phyloP scores from a whole-genome alignment of 1,140 invertebrate species.

The Listronotus bonariensis region DNA sequence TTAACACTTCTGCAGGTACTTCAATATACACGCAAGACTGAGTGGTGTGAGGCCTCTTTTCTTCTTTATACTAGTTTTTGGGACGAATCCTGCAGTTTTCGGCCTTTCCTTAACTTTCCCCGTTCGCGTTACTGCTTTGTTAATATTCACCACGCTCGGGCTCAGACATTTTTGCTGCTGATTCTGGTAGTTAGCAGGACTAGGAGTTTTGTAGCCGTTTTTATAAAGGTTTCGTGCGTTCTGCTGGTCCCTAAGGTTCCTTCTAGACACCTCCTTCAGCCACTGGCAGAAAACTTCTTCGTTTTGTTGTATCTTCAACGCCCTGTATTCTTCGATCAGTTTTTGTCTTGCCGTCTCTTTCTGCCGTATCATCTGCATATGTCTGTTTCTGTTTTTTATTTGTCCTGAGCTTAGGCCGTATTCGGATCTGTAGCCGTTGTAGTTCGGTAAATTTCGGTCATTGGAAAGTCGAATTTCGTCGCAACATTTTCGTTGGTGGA shows the following conservation, averaged over 20 bases:
- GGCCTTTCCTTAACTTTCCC: slow-evolving; percentile 42
- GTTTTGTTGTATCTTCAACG: slow-evolving; percentile 50
- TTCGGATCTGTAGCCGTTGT: slow-evolving; percentile 51
- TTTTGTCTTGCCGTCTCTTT: slow-evolving; percentile 44
- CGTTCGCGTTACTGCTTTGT: slow-evolving; percentile 5
- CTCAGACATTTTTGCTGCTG: slow-evolving; percentile 5
- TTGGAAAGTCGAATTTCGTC: slow-evolving; percentile 41
- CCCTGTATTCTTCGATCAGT: slow-evolving; percentile 47
- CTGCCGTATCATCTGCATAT: slow-evolving; percentile 43
- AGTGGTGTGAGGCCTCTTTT: slow-evolving; percentile 29
- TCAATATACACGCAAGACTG: slow-evolving; percentile 46
- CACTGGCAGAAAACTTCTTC: slow-evolving; percentile 53
- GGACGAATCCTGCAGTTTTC: slow-evolving; percentile 45
- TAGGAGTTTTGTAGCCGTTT: slow-evolving; percentile 13
- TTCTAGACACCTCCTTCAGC: slow-evolving; percentile 48
- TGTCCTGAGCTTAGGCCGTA: slow-evolving; percentile 50
- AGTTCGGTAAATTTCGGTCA: slow-evolving; percentile 47
- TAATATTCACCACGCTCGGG: slow-evolving; percentile 13
- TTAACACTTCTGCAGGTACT: slow-evolving; percentile 42
- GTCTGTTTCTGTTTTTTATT: slow-evolving; percentile 43
- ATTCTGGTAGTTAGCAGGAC: not conserved
- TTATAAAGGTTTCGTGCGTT: slow-evolving; percentile 22
- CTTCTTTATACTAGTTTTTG: slow-evolving; percentile 32
- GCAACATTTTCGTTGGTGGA: slow-evolving; percentile 51
- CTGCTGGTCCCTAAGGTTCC: slow-evolving; percentile 36